Evolutionary conservation across 2,113 vertebrate genomes (phyloP), one percentile per base, ranked within the genome.

Genomic region (Oncorhynchus keta): DNA sequence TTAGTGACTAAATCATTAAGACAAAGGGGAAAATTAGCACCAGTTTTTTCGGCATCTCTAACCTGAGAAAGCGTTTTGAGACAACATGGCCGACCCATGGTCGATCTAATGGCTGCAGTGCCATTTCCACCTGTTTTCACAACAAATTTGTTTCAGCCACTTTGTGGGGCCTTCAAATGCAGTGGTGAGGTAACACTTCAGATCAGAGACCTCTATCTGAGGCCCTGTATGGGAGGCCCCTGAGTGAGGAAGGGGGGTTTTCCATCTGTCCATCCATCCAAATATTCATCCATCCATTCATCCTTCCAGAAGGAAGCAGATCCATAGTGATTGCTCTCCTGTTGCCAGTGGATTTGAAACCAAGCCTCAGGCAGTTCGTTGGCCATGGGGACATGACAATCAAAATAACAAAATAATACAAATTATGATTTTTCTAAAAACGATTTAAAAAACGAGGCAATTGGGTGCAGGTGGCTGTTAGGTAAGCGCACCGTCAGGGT

Each of bases 1-100:
- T 86, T 88, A 84, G 81, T 91, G 88, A 89, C 81, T 89, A 90
- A 83, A 85, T 85, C 73, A 69, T 82, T 70, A 84, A 81, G 76
- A 74, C 75, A 70, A 77, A 68, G 48, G 20, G 45, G 68, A 72
- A 65, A 79, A 79, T 86, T 94, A 95, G 94, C 94, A 95, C 94
- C 94, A 91, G 84, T 92, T 79, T 74, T 90, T 90, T 72, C 35
- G 84, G 90, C 86, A 93, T 94, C 90, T 93, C 92, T 91, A 89
- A 93, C 91, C 92, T 94, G 92, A 94, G 93, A 94, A 93, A 79
- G 74, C 83, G 90, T 81, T 90, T 77, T 83, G 83, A 91, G 88
- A 90, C 39, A 45, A 45, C 39, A 45, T 45, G 39, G 39, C 9
- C 39, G 88, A 89, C 93, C 39, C 84, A 89, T 86, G 85, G 87